Evolutionary conservation across 37 sponge, comb jelly and placozoan genomes (phyloP), one percentile per base, ranked within the genome.

Genomic region (Halichondria panicea): DNA sequence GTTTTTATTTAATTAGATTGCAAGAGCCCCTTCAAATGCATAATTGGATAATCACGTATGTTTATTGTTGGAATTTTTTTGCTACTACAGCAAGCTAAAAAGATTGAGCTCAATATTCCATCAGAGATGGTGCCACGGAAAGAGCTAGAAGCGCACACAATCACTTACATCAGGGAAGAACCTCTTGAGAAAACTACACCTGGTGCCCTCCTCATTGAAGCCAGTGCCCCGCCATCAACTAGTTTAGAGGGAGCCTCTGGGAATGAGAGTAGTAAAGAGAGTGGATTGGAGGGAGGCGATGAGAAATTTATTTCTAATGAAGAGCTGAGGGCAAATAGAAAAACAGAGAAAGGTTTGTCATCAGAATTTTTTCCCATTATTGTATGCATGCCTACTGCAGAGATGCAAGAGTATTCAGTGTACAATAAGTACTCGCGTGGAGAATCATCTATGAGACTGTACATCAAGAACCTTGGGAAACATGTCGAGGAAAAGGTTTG

Each of bases 401-500:
- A 92, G 61, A 77, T 67, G 55, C 54, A 83, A 25, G 77, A 91
- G 48, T 37, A 56, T 11, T 45, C 67, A 38, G 56, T 84, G 57
- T 89, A 74, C 46, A 84, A 63, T 27, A 76, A 68, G 34, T 89
- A 84, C 54, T 55, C 73, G 24, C 56, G 75, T 36, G 96, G 94
- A 24, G 89, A 88, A 34, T 79, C 94, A 28, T 89, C 99, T 0
- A 46, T 73, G 39, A 77, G 94, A 34, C 81, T 98, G 18, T 98
- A 98, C 48, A 48, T 98, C 41, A 98, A 98, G 70, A 98, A 98
- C 66, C 75, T 98, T 4, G 76, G 86, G 43, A 93, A 82, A 74
- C 58, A 74, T 43, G 89, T 82, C 6, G 55, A 62, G 31, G 92
- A 96, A 43, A 57, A 79, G 80, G 80, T 79, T 37, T 2, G 66